These are phyloP conservation scores for Callipepla squamata DNA, from an alignment of 2,113 vertebrate genomes.

Conservation along the genomic window DNA sequence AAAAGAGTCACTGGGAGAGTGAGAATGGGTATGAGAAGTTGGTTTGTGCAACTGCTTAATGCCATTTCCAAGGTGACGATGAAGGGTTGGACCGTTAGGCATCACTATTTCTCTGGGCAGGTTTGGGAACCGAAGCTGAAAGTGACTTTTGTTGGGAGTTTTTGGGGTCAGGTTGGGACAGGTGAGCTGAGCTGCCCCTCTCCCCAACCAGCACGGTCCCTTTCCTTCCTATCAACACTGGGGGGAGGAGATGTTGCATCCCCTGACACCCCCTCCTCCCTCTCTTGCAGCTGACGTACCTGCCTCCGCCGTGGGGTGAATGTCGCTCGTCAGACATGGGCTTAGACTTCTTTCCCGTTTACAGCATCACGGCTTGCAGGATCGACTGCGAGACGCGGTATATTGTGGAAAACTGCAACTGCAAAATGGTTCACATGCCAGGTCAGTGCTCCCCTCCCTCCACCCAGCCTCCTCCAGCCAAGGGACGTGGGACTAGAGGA, in stretches of 20 bases:
- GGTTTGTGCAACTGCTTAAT: neutral
- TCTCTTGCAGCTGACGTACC: conserved; percentile 90
- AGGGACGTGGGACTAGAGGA: neutral
- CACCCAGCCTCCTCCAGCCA: too few species aligned
- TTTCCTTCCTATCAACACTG: neutral
- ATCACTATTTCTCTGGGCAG: neutral
- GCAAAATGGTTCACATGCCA: conserved; percentile 99
- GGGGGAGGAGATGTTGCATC: neutral
- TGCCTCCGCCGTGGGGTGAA: conserved; percentile 97
- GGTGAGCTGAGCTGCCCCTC: neutral
- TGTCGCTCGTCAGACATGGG: conserved; percentile 91
- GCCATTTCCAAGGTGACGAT: neutral
- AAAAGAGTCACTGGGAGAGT: neutral
- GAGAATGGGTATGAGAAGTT: neutral
- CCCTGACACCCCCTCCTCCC: conserved; percentile 2
- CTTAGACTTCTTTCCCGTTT: conserved; percentile 93
- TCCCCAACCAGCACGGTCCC: neutral
- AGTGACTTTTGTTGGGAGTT: neutral
- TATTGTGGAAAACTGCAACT: conserved; percentile 99
- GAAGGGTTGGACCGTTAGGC: neutral
- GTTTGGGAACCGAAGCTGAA: too few species aligned
- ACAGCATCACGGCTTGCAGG: conserved; percentile 96
- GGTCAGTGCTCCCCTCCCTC: conserved; percentile 73
- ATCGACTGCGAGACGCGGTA: conserved; percentile 99
- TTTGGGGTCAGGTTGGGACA: neutral